Evolutionary conservation across 2,888 invertebrate species (phyloP).

Genomic region (Agrotis clavis): DNA sequence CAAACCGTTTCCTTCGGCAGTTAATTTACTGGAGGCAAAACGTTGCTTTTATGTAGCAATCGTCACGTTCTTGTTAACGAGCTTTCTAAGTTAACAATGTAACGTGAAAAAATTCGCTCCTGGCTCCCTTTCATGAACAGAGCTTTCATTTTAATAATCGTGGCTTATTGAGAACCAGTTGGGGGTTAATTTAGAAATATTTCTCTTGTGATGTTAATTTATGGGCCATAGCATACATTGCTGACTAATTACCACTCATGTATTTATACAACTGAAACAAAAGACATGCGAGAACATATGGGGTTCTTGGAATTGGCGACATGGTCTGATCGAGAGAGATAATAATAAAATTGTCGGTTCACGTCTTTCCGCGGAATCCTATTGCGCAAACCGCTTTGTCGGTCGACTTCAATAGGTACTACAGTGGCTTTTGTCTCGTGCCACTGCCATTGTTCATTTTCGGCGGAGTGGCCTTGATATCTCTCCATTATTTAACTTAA

Average conservation of each 20-base stretch:
- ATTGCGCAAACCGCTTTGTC: slow-evolving; percentile 91
- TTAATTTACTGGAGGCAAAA: slow-evolving; percentile 83
- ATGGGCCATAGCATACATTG: slow-evolving; percentile 46
- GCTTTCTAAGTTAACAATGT: slow-evolving; percentile 87
- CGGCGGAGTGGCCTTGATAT: slow-evolving; percentile 84
- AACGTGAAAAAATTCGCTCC: slow-evolving; percentile 87
- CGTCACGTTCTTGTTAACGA: slow-evolving; percentile 89
- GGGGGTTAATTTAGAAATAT: slow-evolving; percentile 63
- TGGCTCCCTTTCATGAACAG: slow-evolving; percentile 64
- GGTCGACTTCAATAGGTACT: slow-evolving; percentile 85
- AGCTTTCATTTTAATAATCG: slow-evolving; percentile 67
- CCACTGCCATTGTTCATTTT: slow-evolving; percentile 88
- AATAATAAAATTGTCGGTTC: slow-evolving; percentile 90
- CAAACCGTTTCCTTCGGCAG: slow-evolving; percentile 79
- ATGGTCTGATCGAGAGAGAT: slow-evolving; percentile 85
- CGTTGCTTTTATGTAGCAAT: slow-evolving; percentile 83
- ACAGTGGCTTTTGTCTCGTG: slow-evolving; percentile 88
- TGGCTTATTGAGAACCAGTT: slow-evolving; percentile 58
- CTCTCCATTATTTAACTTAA: slow-evolving; percentile 82
- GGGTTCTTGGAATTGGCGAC: slow-evolving; percentile 85
- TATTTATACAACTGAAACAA: slow-evolving; percentile 63
- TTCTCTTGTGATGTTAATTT: slow-evolving; percentile 47
- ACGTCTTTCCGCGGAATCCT: slow-evolving; percentile 89
- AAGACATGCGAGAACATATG: slow-evolving; percentile 70
- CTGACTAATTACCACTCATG: slow-evolving; percentile 54